Conservation (phyloP, 2,113 vertebrate species). For the Cettia cetti region DNA sequence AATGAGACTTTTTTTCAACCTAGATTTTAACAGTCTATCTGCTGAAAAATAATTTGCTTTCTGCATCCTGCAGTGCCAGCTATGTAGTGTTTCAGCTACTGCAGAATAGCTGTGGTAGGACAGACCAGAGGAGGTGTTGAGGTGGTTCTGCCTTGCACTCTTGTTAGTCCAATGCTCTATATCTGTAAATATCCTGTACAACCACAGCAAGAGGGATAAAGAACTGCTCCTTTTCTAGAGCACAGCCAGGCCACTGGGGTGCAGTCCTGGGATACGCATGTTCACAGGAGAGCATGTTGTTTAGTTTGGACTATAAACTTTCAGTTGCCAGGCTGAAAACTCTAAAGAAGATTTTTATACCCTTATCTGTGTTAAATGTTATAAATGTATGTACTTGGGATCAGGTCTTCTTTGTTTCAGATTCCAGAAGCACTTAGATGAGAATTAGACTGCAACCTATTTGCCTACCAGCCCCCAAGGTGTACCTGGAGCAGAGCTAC, state of each 20-base stretch:
- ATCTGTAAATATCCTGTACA: neutral
- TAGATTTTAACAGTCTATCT: neutral
- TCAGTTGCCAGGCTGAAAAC: neutral
- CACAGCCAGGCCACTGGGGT: neutral
- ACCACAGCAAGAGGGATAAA: neutral
- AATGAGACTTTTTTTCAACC: neutral
- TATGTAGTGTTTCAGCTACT: neutral
- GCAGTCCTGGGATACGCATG: accelerated
- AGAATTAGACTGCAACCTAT: neutral
- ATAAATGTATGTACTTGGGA: neutral
- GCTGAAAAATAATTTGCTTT: neutral
- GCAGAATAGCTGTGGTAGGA: neutral
- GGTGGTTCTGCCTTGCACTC: neutral
- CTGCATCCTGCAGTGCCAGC: neutral
- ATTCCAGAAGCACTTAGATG: neutral
- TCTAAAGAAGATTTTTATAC: neutral
- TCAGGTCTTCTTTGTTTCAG: neutral
- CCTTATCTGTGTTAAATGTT: neutral
- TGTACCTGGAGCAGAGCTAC: neutral
- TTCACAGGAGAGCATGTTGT: neutral
- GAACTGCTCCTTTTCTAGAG: neutral
- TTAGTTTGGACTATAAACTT: neutral
- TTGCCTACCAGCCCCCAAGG: neutral
- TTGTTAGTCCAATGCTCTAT: neutral
- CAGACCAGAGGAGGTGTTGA: neutral